phyloP scores from a whole-genome alignment of 1,140 invertebrate species.

The Nephotettix cincticeps region DNA sequence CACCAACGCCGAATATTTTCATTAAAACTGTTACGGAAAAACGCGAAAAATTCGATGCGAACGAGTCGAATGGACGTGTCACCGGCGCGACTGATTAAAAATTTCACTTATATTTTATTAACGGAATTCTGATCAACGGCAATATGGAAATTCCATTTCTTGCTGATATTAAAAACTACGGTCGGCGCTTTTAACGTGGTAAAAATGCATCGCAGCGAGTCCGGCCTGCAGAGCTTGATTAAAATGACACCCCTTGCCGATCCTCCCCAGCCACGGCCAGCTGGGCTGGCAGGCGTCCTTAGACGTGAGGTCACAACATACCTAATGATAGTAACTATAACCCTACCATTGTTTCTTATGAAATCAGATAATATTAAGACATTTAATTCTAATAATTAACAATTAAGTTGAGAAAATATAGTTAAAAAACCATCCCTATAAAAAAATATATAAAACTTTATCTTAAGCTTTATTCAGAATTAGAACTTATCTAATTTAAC shows the following conservation, averaged over 20 bases:
- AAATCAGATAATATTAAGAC: no score
- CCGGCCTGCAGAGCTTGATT: slow-evolving; percentile 12
- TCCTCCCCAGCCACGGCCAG: no score
- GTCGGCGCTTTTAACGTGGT: slow-evolving; percentile 24
- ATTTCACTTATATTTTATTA: slow-evolving; percentile 14
- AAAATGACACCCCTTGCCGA: slow-evolving; percentile 1
- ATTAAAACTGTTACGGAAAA: slow-evolving; percentile 26
- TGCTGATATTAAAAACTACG: slow-evolving; percentile 27
- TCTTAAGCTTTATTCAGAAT: no score
- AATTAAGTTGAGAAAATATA: no score
- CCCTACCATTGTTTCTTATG: no score
- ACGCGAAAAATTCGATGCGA: slow-evolving; percentile 28
- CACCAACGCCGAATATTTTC: slow-evolving; percentile 28
- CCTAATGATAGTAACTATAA: no score
- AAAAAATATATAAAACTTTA: no score
- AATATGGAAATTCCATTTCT: slow-evolving; percentile 24
- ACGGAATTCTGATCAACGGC: slow-evolving; percentile 15
- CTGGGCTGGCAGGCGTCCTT: no score
- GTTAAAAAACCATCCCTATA: no score
- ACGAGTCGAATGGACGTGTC: slow-evolving; percentile 6
- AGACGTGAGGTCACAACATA: no score
- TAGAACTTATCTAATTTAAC: no score
- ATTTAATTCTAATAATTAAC: no score
- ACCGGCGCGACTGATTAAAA: slow-evolving; percentile 28
- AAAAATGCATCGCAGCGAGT: slow-evolving; percentile 14